Percentiles rank a stretch among this genome's conserved stretches.
These are phyloP conservation scores for Agelas oroides DNA, from an alignment of 37 sponge, comb jelly and placozoan genomes.

Conservation along the genomic window DNA sequence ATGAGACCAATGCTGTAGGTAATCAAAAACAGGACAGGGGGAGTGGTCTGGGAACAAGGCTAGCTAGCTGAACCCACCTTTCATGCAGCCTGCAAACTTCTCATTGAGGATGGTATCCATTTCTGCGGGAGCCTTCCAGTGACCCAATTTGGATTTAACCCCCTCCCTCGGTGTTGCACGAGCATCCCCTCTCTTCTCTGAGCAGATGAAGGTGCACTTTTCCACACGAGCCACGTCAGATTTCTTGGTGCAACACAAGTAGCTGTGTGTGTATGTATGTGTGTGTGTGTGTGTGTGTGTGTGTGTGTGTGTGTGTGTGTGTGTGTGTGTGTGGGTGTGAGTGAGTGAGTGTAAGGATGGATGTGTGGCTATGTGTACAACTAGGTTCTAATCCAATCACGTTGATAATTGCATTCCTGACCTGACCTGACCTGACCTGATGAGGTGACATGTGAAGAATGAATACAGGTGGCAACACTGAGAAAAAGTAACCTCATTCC, in stretches of 20 bases:
- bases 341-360: not conserved
- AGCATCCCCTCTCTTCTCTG: constrained; percentile 63
- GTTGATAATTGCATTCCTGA: too few relatives aligned
- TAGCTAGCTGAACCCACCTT: constrained; percentile 62
- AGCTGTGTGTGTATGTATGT: constrained; percentile 48
- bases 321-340: not conserved
- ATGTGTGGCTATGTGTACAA: not conserved
- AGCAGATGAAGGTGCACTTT: constrained; percentile 86
- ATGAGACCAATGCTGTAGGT: not conserved
- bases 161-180: constrained; percentile 70
- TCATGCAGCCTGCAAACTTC: constrained; percentile 87
- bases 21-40: too few relatives aligned
- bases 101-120: constrained; percentile 65
- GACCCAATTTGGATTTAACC: constrained; percentile 72
- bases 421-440: too few relatives aligned
- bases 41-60: too few relatives aligned
- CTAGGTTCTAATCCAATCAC: too few relatives aligned
- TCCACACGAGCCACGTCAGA: constrained; percentile 93
- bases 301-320: constrained; percentile 14
- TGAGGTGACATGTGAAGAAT: too few relatives aligned
- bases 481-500: too few relatives aligned
- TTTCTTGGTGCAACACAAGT: constrained; percentile 78
- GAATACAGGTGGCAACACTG: too few relatives aligned
- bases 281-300: constrained; percentile 11
- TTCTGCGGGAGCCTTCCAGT: constrained; percentile 75